Conservation (phyloP, 2,113 vertebrate genomes). For the Rhea americana region DNA sequence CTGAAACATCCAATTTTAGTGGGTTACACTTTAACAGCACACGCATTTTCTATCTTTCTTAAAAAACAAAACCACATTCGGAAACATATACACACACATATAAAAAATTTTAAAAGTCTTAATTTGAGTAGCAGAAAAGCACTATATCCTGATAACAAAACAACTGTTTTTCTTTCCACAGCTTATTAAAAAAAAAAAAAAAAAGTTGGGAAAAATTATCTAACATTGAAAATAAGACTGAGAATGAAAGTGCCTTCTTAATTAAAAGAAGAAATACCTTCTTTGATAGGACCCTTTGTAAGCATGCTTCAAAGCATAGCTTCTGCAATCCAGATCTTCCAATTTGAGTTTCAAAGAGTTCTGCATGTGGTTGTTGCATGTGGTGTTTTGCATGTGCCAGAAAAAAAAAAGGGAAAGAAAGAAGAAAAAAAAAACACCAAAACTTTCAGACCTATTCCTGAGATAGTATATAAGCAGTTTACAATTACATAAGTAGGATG, state of each 20-base stretch:
- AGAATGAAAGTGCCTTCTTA: constrained; percentile 48
- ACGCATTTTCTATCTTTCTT: background rate
- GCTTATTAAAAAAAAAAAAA: background rate
- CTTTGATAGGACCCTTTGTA: constrained; percentile 62
- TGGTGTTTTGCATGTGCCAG: constrained; percentile 12
- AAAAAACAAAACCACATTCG: background rate
- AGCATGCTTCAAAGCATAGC: constrained; percentile 63
- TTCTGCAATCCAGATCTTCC: constrained; percentile 61
- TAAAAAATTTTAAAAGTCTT: background rate
- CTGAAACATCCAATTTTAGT: background rate
- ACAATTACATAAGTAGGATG: background rate
- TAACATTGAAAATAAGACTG: constrained; percentile 22
- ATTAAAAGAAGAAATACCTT: constrained; percentile 63
- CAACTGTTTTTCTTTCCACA: background rate
- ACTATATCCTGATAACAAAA: background rate
- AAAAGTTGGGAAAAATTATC: constrained; percentile 33
- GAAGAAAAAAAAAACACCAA: background rate
- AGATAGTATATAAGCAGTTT: background rate
- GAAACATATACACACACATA: background rate
- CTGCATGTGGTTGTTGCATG: constrained; percentile 56
- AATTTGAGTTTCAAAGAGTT: constrained; percentile 64
- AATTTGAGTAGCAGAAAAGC: background rate
- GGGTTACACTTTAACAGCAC: background rate
- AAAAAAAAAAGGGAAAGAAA: background rate
- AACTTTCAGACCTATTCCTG: constrained; percentile 34